Evolutionary conservation across 2,888 invertebrate species (phyloP), one percentile per base, ranked within the genome.

Genomic region (Dilophus febrilis): DNA sequence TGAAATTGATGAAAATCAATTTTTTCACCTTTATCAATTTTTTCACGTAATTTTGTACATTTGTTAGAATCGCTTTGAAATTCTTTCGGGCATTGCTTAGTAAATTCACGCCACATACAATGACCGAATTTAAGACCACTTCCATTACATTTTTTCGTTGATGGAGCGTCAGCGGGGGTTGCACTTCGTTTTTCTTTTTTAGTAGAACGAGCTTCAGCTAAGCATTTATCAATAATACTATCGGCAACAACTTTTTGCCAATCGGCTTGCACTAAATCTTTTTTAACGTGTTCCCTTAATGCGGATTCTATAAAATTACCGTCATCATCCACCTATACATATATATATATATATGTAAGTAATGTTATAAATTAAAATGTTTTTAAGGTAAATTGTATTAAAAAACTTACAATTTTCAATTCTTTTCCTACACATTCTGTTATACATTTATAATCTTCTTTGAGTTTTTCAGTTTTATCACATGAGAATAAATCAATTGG

Each of bases 81-180:
- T 10, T 35, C 35, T 26, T 35, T 35, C 8, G 37, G 37, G n/a
- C 37, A 37, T 14, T 18, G 11, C 30, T 30, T 30, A 3, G 30
- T 30, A 29, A 37, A 30, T 37, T 37, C 37, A 19, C 37, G 37
- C 37, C 37, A 37, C 16, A 37, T 11, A 30, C 37, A 37, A 12
- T 30, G 31, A 4, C 6, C n/a, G n/a, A 37, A 37, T 37, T 37
- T 37, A 10, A 35, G 8, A 4, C 18, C 4, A 3, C 13, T 14
- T 7, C n/a, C 5, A 26, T 26, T 35, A 26, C 35, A 35, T 22
- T 35, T 35, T 13, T n/a, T 26, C n/a, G 5, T 5, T 6, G 5
- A 13, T 10, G 10, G 6, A 13, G 4, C 13, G 13, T n/a, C 10
- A 7, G 35, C n/a, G 4, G 13, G 4, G 4, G 18, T 13, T 11